These are phyloP conservation scores for Novumbra hubbsi DNA, from an alignment of 2,797 vertebrate species.

Conservation along the genomic window DNA sequence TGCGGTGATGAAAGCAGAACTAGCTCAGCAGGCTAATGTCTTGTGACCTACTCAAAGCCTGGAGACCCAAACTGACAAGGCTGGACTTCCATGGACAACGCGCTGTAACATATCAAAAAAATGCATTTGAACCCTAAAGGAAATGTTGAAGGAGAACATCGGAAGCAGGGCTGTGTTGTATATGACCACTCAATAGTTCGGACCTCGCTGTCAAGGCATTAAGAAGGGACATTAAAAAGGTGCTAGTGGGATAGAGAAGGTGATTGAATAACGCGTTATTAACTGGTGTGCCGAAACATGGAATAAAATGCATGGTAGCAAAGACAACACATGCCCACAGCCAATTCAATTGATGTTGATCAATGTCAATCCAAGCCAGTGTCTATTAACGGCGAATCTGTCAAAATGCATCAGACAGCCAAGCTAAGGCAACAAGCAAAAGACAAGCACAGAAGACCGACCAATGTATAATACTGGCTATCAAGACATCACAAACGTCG, in stretches of 20 bases:
- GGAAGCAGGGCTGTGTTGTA: neutral
- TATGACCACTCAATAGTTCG: neutral
- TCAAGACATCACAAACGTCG: neutral
- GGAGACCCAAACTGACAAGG: neutral
- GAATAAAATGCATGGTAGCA: neutral
- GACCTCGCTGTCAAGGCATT: neutral
- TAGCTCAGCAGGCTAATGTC: neutral
- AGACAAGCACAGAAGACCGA: neutral
- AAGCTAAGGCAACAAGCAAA: neutral
- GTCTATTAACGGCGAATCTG: neutral
- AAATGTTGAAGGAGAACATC: neutral
- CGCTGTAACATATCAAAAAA: neutral
- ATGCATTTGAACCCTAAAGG: neutral
- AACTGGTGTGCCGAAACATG: neutral
- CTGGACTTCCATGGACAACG: neutral
- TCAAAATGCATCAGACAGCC: neutral
- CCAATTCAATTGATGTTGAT: neutral
- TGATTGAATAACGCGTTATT: neutral
- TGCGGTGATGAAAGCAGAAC: neutral
- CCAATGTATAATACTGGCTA: neutral
- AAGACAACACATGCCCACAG: neutral
- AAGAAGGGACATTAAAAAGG: neutral
- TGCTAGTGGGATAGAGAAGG: neutral
- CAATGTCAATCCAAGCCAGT: neutral
- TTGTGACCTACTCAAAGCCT: neutral